Percentiles rank a stretch among this genome's conserved stretches.
Evolutionary conservation across 2,797 vertebrate species (phyloP).

Genomic region (Chloroceryle inda): DNA sequence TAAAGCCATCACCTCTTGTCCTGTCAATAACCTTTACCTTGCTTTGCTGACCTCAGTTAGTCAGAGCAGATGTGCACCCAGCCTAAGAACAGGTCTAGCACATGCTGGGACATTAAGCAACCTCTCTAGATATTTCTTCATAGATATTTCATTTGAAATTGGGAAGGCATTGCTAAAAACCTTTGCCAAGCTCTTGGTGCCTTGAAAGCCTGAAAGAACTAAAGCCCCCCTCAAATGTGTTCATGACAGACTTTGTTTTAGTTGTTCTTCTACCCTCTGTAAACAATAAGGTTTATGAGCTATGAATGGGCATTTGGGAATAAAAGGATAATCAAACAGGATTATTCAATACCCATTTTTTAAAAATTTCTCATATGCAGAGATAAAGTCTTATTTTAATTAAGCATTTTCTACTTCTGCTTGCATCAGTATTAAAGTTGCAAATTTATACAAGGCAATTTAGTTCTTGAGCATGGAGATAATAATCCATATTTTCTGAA

Average conservation of each 20-base stretch:
- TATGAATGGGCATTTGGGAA: constrained; percentile 11
- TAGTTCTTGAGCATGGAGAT: neutral
- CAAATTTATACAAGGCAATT: constrained; percentile 51
- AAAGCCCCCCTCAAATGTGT: neutral
- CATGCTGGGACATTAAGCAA: neutral
- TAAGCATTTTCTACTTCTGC: constrained; percentile 23
- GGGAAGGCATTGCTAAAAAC: neutral
- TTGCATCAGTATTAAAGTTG: constrained; percentile 1
- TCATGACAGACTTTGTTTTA: constrained; percentile 19
- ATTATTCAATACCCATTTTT: neutral
- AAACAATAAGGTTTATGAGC: constrained; percentile 29
- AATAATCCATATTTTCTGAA: constrained; percentile 28
- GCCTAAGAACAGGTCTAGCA: neutral
- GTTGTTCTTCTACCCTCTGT: neutral
- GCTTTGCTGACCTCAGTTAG: neutral
- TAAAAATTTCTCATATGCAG: neutral
- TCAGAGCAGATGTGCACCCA: neutral
- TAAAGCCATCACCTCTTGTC: neutral
- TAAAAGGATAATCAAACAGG: constrained; percentile 33
- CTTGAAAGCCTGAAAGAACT: neutral
- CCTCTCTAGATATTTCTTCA: neutral
- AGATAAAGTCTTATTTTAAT: constrained; percentile 48
- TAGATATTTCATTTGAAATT: neutral
- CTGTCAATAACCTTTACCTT: neutral
- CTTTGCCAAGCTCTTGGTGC: neutral